Conservation (phyloP, 2,888 invertebrate genomes). For the Acanthosepion lycidas region DNA sequence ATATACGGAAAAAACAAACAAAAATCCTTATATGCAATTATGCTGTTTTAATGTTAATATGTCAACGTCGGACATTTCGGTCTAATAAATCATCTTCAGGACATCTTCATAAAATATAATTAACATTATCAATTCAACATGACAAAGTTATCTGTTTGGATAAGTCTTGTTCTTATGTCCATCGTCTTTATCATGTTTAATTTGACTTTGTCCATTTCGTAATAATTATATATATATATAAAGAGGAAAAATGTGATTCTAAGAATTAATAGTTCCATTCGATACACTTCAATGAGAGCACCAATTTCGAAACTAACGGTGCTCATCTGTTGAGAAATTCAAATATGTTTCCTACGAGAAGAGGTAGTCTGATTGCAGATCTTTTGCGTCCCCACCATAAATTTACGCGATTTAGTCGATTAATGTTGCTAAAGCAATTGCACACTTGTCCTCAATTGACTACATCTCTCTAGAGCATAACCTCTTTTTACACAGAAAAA, state of each 20-base stretch:
- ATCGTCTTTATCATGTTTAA: too few relatives aligned
- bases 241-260: neutral
- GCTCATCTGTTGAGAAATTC: neutral
- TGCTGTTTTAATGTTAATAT: too few relatives aligned
- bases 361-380: neutral
- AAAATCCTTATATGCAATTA: too few relatives aligned
- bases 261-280: neutral
- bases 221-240: too few relatives aligned
- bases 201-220: too few relatives aligned
- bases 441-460: neutral
- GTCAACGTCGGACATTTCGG: too few relatives aligned
- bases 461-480: neutral
- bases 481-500: neutral
- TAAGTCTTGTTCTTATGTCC: too few relatives aligned
- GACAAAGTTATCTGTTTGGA: too few relatives aligned
- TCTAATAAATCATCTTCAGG: too few relatives aligned
- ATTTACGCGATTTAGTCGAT: neutral
- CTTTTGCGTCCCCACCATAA: fast-evolving
- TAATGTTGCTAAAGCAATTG: neutral
- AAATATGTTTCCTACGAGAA: neutral
- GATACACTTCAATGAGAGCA: neutral
- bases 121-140: too few relatives aligned
- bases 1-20: too few relatives aligned
- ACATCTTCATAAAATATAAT: too few relatives aligned
- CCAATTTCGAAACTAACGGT: neutral